phyloP scores from a whole-genome alignment of 2,797 vertebrate genomes.

The Taenioides sp. region DNA sequence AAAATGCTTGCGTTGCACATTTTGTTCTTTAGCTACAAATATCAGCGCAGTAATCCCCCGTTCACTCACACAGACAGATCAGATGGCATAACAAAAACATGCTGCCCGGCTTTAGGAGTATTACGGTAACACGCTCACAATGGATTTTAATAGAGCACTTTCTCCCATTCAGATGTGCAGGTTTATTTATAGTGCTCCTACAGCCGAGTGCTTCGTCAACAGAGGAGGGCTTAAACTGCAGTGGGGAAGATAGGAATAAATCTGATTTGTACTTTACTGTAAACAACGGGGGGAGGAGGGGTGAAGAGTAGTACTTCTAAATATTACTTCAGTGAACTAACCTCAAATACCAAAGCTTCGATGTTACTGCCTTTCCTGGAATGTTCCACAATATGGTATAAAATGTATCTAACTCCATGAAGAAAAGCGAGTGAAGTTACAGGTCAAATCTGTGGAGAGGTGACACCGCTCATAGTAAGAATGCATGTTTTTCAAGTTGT shows the following conservation, averaged over 20 bases:
- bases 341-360: too few relatives aligned
- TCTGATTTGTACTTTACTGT: constrained; percentile 22
- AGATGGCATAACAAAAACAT: constrained; percentile 31
- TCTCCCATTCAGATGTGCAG: constrained; percentile 21
- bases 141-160: constrained; percentile 39
- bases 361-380: too few relatives aligned
- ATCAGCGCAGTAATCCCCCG: constrained; percentile 11
- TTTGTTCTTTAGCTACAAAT: constrained; percentile 9
- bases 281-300: constrained; percentile 5
- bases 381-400: too few relatives aligned
- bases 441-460: too few relatives aligned
- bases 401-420: too few relatives aligned
- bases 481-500: too few relatives aligned
- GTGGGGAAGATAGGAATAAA: constrained; percentile 21
- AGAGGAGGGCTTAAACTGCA: constrained; percentile 39
- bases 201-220: constrained; percentile 36
- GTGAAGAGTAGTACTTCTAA: not conserved
- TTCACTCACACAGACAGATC: constrained; percentile 27
- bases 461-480: too few relatives aligned
- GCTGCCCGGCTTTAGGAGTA: constrained; percentile 34
- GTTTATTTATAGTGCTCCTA: constrained; percentile 43
- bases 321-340: not conserved
- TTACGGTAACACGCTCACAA: constrained; percentile 45
- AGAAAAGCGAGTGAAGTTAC: too few relatives aligned
- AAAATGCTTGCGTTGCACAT: not conserved